Evolutionary conservation across 1,140 invertebrate genomes (phyloP).

Genomic region (Drosophila yakuba): DNA sequence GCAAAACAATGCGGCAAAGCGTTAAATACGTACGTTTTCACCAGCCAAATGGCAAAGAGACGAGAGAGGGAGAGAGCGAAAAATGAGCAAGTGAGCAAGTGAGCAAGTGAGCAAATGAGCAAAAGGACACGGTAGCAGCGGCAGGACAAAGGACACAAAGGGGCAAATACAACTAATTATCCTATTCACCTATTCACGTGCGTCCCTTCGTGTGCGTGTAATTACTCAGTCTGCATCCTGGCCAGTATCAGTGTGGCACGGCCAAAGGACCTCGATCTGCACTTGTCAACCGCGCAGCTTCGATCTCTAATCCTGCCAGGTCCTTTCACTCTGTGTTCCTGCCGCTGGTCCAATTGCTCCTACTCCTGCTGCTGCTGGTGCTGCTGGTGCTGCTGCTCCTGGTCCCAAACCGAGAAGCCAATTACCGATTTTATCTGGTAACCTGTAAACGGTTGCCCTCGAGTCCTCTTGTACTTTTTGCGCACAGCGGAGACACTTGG

Average conservation of each 20-base stretch:
- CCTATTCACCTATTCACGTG: slow-evolving; percentile 69
- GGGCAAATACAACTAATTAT: slow-evolving; percentile 72
- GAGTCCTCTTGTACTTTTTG: not conserved
- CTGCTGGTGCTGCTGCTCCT: slow-evolving; percentile 38
- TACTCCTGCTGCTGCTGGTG: slow-evolving; percentile 46
- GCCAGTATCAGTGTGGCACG: no score
- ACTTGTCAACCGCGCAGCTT: slow-evolving; percentile 51
- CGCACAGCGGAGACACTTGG: slow-evolving; percentile 34
- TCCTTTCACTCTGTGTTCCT: slow-evolving; percentile 1
- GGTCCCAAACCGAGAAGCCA: slow-evolving; percentile 55
- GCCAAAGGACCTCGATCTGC: slow-evolving; percentile 32
- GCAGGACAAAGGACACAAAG: slow-evolving; percentile 69
- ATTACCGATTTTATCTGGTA: slow-evolving; percentile 77
- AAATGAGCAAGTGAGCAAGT: not conserved
- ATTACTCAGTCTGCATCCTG: slow-evolving; percentile 49
- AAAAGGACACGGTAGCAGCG: slow-evolving; percentile 56
- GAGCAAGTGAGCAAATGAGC: not conserved
- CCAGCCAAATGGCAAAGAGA: slow-evolving; percentile 47
- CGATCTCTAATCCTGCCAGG: slow-evolving; percentile 22
- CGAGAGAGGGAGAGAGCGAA: not conserved
- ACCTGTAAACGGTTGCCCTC: slow-evolving; percentile 45
- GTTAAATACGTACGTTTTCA: slow-evolving; percentile 51
- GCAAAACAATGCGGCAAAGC: slow-evolving; percentile 75
- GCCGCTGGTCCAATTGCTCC: not conserved
- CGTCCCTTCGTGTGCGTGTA: slow-evolving; percentile 46